Evolutionary conservation across 2,888 invertebrate genomes (phyloP).

Genomic region (Coelinius sp.): DNA sequence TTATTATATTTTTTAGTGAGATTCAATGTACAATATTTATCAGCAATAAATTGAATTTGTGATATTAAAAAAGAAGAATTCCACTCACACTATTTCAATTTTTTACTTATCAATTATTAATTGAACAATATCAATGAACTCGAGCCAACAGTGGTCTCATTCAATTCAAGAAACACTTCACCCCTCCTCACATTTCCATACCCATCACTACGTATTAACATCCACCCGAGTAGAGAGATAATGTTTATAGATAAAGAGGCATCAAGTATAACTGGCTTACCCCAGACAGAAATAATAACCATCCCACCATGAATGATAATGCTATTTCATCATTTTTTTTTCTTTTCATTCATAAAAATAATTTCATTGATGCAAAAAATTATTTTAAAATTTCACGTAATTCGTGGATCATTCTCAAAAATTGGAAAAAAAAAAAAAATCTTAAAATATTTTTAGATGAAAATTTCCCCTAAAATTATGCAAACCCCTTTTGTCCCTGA

Average conservation of each 20-base stretch:
- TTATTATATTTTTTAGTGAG: slow-evolving; percentile 22
- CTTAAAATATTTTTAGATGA: not conserved
- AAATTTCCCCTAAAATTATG: slow-evolving; percentile 32
- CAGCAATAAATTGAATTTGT: not conserved
- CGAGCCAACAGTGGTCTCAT: slow-evolving; percentile 66
- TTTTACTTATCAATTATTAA: slow-evolving; percentile 59
- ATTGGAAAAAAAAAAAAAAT: not conserved
- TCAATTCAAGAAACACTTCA: slow-evolving; percentile 54
- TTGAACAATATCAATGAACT: slow-evolving; percentile 69
- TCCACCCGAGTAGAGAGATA: not conserved
- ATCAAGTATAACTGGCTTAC: not conserved
- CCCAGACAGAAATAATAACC: slow-evolving; percentile 7
- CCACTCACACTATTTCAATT: not conserved
- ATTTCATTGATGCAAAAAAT: not conserved
- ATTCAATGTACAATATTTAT: slow-evolving; percentile 15
- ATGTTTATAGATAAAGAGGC: not conserved
- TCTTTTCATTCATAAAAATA: not conserved
- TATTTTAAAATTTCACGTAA: not conserved
- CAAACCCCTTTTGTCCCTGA: slow-evolving; percentile 27
- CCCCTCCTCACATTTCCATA: not conserved
- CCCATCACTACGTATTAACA: not conserved
- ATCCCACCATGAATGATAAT: not conserved
- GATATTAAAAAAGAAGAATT: not conserved
- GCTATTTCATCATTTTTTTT: not conserved
- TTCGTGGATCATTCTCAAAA: not conserved